These are phyloP conservation scores for Thunnus maccoyii DNA, from an alignment of 2,113 vertebrate species.

Conservation along the genomic window DNA sequence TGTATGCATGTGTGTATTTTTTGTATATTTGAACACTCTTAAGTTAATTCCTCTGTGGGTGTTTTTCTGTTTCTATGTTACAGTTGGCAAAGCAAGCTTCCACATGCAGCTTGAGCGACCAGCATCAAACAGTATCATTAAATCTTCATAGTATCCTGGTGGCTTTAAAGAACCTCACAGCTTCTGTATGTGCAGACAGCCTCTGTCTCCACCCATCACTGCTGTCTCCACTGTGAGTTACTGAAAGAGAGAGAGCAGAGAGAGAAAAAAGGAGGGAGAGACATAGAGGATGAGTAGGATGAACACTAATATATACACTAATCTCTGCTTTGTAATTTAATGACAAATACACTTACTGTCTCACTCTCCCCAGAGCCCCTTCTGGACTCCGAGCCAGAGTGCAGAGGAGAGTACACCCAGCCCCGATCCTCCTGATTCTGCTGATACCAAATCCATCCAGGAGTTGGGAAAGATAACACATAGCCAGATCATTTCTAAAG, in stretches of 20 bases:
- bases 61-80: conserved; percentile 8
- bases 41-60: conserved; percentile 13
- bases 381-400: conserved; percentile 89
- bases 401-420: conserved; percentile 96
- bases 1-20: not conserved
- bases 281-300: not conserved
- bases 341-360: conserved; percentile 88
- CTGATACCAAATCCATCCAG: conserved; percentile 71
- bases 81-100: conserved; percentile 45
- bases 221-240: conserved; percentile 54
- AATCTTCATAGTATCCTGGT: conserved; percentile 18
- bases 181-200: conserved; percentile 29
- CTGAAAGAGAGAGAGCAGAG: conserved; percentile 48
- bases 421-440: conserved; percentile 94
- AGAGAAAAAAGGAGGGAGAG: not conserved
- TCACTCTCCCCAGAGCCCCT: conserved; percentile 91
- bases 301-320: not conserved
- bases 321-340: conserved; percentile 6
- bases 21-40: conserved; percentile 14
- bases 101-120: conserved; percentile 54
- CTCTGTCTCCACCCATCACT: conserved; percentile 31
- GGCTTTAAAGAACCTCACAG: conserved; percentile 32
- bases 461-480: conserved; percentile 1
- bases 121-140: conserved; percentile 10
- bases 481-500: not conserved